These are phyloP conservation scores for Ochotona princeps DNA, from an alignment of 2,113 vertebrate species.

Conservation along the genomic window DNA sequence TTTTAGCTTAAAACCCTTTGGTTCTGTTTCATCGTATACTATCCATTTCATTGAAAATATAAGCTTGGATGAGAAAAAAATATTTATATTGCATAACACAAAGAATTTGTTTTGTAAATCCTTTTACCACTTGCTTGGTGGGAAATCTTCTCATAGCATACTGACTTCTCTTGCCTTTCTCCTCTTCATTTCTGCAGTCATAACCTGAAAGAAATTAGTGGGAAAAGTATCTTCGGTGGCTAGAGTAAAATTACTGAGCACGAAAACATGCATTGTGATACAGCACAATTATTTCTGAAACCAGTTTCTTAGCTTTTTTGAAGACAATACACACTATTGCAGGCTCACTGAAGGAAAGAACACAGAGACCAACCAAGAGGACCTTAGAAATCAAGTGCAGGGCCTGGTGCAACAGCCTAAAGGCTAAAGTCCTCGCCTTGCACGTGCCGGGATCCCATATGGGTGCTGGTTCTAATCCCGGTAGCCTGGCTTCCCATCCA, in stretches of 20 bases:
- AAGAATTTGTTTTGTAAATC: not conserved
- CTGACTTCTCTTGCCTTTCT: not conserved
- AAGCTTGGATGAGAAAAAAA: not conserved
- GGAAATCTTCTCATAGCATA: not conserved
- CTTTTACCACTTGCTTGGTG: not conserved
- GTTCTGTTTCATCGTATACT: not conserved
- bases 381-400: not conserved
- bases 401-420: too few species aligned
- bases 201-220: slow-evolving; percentile 16
- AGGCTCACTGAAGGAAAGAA: not conserved
- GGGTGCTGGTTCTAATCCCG: too few species aligned
- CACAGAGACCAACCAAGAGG: not conserved
- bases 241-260: not conserved
- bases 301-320: not conserved
- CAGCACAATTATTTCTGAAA: not conserved
- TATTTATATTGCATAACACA: not conserved
- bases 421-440: too few species aligned
- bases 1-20: slow-evolving; percentile 3
- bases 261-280: not conserved
- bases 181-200: not conserved
- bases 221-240: not conserved
- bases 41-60: not conserved
- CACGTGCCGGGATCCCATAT: too few species aligned
- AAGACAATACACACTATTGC: too few species aligned
- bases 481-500: too few species aligned